phyloP scores from a whole-genome alignment of 2,888 invertebrate species.

The Artemia sinica region DNA sequence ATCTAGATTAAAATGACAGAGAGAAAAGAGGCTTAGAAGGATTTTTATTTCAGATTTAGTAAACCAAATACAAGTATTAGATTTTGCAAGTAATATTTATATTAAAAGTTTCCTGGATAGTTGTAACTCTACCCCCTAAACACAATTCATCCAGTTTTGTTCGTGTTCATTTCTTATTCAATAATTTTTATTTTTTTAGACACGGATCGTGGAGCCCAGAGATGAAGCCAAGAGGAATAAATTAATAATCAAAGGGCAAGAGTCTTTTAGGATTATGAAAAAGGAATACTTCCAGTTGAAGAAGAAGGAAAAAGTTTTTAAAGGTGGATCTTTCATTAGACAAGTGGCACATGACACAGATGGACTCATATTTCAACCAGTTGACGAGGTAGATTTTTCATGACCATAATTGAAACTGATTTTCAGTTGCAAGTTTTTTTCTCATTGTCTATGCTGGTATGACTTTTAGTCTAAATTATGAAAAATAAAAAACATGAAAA shows the following conservation, averaged over 20 bases:
- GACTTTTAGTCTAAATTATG: too few species aligned
- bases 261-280: constrained; percentile 74
- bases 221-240: constrained; percentile 57
- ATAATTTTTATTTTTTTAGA: constrained; percentile 26
- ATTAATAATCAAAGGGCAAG: constrained; percentile 49
- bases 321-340: constrained; percentile 30
- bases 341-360: constrained; percentile 84
- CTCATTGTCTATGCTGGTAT: too few species aligned
- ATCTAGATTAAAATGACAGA: too few species aligned
- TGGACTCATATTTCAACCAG: constrained; percentile 92
- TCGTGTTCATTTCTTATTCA: constrained; percentile 9
- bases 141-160: background rate
- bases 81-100: too few species aligned
- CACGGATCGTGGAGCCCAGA: constrained; percentile 41
- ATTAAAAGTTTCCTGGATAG: too few species aligned
- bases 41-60: too few species aligned
- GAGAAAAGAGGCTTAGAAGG: too few species aligned
- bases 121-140: too few species aligned
- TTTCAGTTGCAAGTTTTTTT: too few species aligned
- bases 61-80: too few species aligned
- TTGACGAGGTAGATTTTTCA: constrained; percentile 44
- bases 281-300: constrained; percentile 48
- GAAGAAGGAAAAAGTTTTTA: background rate
- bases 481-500: too few species aligned
- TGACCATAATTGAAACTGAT: too few species aligned